Evolutionary conservation across 2,888 invertebrate species (phyloP), one percentile per base, ranked within the genome.

Genomic region (Orthosia incerta): DNA sequence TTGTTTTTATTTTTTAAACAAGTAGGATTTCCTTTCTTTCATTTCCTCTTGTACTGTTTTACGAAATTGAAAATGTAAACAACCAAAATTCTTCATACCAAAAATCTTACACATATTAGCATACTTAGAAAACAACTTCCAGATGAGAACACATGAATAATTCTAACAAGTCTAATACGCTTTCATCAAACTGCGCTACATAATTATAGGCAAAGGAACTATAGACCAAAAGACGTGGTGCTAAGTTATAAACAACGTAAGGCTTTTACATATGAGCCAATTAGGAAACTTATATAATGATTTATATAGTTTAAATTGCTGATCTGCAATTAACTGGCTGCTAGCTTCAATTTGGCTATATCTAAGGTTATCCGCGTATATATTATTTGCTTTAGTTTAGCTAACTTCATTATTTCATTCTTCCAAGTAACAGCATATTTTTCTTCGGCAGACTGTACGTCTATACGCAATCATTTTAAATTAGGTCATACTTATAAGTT

Each of bases 91-190:
- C 45, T 66, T 23, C 20, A 56, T 12, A 26, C 53, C 53, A 60
- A 74, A 74, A 74, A 73, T 72, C 60, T 50, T 20, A 26, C 4
- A 23, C 59, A 71, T 75, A 85, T 82, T 84, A 75, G 15, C 67
- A 63, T 74, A 74, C 59, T 82, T 75, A 66, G 46, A 51, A 78
- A 78, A 74, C 56, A 64, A 78, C 18, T 80, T 82, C 51, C 59
- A 74, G 53, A 31, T 23, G 63, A 67, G 51, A 74, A 70, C 71
- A 80, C 85, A 74, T 78, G 80, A 80, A 80, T 72, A 72, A 69
- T 70, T 73, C 66, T 59, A 55, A 76, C 72, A 56, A 68, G 62
- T 39, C 72, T 76, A 74, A 72, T 68, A 70, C 45, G 75, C 64
- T 82, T 71, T 65, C 61, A 67, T 69, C 53, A 69, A 81, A 79